Evolutionary conservation across 2,113 vertebrate species (phyloP).

Genomic region (Apodemus sylvaticus): DNA sequence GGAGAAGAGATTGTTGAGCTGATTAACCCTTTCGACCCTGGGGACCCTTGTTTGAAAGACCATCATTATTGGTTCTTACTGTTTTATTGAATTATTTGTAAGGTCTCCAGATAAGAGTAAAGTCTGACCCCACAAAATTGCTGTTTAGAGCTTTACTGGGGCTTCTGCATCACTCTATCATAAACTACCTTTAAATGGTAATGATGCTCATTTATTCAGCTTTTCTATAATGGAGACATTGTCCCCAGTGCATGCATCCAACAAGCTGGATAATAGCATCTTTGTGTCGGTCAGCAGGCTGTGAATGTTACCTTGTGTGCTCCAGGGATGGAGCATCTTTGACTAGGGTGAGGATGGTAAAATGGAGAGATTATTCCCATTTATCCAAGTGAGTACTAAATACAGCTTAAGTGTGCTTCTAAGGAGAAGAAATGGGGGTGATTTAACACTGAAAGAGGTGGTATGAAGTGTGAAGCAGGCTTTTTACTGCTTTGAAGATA

Average conservation of each 20-base stretch:
- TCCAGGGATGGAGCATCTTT: neutral
- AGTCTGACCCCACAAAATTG: neutral
- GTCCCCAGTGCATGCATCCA: no score
- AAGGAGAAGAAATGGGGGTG: neutral
- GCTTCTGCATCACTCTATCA: neutral
- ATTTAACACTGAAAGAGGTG: neutral
- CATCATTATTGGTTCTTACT: neutral
- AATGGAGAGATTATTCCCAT: neutral
- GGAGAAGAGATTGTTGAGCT: rapidly evolving
- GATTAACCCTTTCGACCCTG: rapidly evolving
- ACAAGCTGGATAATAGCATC: no score
- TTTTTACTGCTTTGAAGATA: neutral
- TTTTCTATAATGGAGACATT: neutral
- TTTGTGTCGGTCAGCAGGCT: no score
- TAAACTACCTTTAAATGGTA: neutral
- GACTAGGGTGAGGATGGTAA: neutral
- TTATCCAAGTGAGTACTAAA: neutral
- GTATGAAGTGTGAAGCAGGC: neutral
- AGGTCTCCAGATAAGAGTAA: neutral
- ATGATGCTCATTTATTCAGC: neutral
- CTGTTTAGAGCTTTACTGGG: neutral
- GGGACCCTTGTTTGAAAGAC: neutral
- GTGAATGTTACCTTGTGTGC: neutral
- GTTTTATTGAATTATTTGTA: neutral
- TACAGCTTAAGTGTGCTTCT: neutral